Evolutionary conservation across 2,113 vertebrate genomes (phyloP).

Genomic region (Taxidea taxus): DNA sequence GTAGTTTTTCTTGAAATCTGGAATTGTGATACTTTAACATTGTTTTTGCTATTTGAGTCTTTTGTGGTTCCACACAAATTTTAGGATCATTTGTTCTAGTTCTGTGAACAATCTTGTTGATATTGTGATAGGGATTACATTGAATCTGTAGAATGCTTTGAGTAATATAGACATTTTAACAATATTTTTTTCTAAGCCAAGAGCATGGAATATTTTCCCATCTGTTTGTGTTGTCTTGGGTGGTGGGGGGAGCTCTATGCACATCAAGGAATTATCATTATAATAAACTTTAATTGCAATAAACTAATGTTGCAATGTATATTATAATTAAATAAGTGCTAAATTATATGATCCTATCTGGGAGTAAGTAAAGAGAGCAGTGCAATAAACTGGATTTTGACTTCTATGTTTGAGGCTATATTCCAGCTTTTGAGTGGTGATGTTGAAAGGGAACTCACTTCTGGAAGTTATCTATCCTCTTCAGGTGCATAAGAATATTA

Average conservation of each 20-base stretch:
- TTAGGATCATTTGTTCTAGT: neutral
- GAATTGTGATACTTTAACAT: neutral
- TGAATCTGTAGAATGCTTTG: neutral
- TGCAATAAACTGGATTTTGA: neutral
- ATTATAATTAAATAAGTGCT: neutral
- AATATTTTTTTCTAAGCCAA: neutral
- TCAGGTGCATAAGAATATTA: neutral
- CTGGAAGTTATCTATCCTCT: neutral
- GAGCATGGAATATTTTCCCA: neutral
- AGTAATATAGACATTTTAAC: neutral
- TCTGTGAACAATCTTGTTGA: neutral
- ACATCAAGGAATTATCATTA: neutral
- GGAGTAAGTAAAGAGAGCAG: neutral
- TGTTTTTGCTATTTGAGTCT: neutral
- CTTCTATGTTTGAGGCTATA: neutral
- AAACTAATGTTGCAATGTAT: neutral
- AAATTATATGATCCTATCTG: neutral
- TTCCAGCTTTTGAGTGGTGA: neutral
- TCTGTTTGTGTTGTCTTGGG: neutral
- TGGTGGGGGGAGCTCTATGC: accelerated
- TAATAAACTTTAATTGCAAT: neutral
- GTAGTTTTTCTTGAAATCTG: neutral
- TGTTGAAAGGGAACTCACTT: neutral
- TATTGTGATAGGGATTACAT: neutral
- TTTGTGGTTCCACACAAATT: neutral